These are phyloP conservation scores for Dryomyza anilis DNA, from an alignment of 2,888 invertebrate genomes.

Conservation along the genomic window DNA sequence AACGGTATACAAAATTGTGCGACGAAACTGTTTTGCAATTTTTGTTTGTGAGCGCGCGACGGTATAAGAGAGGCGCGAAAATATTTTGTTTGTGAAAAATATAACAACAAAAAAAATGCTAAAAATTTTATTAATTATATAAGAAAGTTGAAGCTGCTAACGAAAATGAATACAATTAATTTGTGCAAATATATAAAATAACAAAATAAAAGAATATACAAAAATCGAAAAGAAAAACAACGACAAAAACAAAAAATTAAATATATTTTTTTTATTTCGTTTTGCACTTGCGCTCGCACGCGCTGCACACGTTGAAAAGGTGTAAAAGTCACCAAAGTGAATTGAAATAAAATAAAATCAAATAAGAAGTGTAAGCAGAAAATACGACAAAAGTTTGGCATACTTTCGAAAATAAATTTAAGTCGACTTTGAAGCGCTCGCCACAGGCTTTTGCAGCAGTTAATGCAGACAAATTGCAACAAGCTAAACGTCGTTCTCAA, in stretches of 20 bases:
- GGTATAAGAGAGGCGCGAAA: constrained; percentile 5
- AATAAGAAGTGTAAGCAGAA: background rate
- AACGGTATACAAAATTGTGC: background rate
- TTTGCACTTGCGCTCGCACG: constrained; percentile 1
- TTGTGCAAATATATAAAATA: too few species aligned
- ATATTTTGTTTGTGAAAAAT: background rate
- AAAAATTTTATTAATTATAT: too few species aligned
- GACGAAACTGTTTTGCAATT: background rate
- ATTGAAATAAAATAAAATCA: background rate
- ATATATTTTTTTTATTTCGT: background rate
- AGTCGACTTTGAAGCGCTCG: background rate
- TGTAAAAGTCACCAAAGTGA: background rate
- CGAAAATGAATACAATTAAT: too few species aligned
- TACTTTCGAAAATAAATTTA: constrained; percentile 5
- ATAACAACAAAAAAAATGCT: background rate
- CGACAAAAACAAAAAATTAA: background rate
- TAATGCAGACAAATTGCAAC: constrained; percentile 13
- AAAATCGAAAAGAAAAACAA: background rate
- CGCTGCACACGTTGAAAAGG: too few species aligned
- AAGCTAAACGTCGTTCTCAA: constrained; percentile 4
- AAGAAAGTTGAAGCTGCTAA: too few species aligned
- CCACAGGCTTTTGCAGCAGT: background rate
- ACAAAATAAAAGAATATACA: too few species aligned
- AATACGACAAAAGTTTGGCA: background rate
- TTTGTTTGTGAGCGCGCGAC: background rate